Conservation (phyloP, 1,140 invertebrate species). For the Pomacea maculata region DNA sequence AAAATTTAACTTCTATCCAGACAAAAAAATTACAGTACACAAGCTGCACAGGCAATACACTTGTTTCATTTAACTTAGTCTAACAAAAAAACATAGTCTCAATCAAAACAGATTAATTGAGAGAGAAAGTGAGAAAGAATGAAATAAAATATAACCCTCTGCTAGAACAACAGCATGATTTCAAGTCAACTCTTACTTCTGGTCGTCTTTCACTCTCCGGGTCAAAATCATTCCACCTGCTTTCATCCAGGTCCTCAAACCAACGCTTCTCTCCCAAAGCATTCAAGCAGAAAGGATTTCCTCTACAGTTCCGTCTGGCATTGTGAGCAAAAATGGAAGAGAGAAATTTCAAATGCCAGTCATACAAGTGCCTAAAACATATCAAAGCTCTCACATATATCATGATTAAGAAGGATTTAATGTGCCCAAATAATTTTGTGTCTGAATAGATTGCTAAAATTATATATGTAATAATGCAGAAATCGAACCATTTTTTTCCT, state of each 20-base stretch:
- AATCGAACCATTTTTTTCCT: too few relatives aligned
- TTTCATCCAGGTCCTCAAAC: constrained; percentile 61
- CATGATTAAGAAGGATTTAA: too few relatives aligned
- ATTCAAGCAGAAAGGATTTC: constrained; percentile 76
- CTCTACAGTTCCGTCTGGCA: constrained; percentile 73
- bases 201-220: constrained; percentile 66
- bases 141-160: neutral
- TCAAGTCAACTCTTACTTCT: constrained; percentile 29
- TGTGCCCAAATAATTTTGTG: too few relatives aligned
- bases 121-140: too few relatives aligned
- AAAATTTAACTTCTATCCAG: too few relatives aligned
- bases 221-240: constrained; percentile 67
- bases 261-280: constrained; percentile 72
- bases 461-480: too few relatives aligned
- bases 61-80: neutral
- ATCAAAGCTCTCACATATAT: too few relatives aligned
- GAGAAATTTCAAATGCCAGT: too few relatives aligned
- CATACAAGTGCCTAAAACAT: too few relatives aligned
- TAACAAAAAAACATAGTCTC: neutral
- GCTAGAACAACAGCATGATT: neutral
- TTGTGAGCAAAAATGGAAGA: constrained; percentile 8
- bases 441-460: too few relatives aligned
- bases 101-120: neutral
- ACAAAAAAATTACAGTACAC: too few relatives aligned
- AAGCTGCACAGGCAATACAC: too few relatives aligned